Evolutionary conservation across 2,113 vertebrate genomes (phyloP).

Genomic region (Ameiurus melas): DNA sequence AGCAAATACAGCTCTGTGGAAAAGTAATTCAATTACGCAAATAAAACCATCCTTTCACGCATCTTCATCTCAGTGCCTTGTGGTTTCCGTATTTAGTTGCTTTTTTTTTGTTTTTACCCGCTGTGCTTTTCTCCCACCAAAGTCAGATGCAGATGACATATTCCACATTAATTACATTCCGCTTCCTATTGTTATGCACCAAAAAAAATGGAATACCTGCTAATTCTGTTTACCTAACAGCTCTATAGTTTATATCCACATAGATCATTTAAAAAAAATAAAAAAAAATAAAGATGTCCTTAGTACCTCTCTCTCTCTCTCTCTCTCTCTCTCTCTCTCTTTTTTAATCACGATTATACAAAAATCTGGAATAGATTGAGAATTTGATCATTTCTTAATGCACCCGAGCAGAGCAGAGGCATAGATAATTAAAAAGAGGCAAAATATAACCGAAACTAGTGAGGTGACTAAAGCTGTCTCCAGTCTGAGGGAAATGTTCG

Average conservation of each 20-base stretch:
- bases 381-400: slow-evolving; percentile 50
- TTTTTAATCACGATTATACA: slow-evolving; percentile 55
- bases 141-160: slow-evolving; percentile 48
- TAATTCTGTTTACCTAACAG: slow-evolving; percentile 49
- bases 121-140: slow-evolving; percentile 45
- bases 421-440: slow-evolving; percentile 46
- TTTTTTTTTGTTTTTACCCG: slow-evolving; percentile 37
- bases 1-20: neutral
- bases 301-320: slow-evolving; percentile 33
- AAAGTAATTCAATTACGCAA: slow-evolving; percentile 23
- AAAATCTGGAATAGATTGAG: slow-evolving; percentile 47
- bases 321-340: too few species aligned
- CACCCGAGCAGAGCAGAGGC: slow-evolving; percentile 44
- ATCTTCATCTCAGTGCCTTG: slow-evolving; percentile 14
- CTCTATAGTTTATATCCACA: slow-evolving; percentile 1
- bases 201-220: slow-evolving; percentile 29
- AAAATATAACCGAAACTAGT: neutral
- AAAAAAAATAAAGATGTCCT: slow-evolving; percentile 57
- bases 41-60: neutral
- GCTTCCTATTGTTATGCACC: slow-evolving; percentile 33
- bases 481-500: neutral
- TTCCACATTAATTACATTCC: slow-evolving; percentile 51
- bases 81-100: slow-evolving; percentile 15
- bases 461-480: slow-evolving; percentile 16
- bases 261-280: too few species aligned